Percentiles rank a stretch among this genome's conserved stretches.
Evolutionary conservation across 2,888 invertebrate genomes (phyloP).

Genomic region (Hoplodrina ambigua): DNA sequence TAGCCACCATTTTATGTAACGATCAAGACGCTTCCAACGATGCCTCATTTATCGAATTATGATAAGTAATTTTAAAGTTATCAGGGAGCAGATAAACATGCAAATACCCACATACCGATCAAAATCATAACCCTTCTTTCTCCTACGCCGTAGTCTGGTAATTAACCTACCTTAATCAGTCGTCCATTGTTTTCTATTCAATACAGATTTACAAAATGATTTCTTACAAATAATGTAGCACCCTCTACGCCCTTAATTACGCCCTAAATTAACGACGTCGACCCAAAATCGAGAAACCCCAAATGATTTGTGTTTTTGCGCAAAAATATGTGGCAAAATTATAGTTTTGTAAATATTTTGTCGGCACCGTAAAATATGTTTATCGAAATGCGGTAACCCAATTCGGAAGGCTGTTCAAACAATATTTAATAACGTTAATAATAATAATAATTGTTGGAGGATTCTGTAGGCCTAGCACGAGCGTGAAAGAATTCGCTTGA

Average conservation of each 20-base stretch:
- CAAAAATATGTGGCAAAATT: constrained; percentile 18
- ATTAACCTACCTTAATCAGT: neutral
- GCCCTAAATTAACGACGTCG: constrained; percentile 31
- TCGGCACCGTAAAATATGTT: neutral
- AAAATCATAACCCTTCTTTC: no score
- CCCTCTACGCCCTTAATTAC: constrained; percentile 22
- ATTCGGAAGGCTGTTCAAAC: neutral
- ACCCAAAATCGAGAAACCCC: constrained; percentile 22
- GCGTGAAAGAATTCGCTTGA: no score
- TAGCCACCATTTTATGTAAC: no score
- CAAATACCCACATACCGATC: no score
- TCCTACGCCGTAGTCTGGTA: no score
- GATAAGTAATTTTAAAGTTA: no score
- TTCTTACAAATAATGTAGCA: constrained; percentile 15
- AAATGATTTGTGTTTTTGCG: constrained; percentile 38
- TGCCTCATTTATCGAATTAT: no score
- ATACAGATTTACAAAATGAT: constrained; percentile 13
- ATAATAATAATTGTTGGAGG: constrained; percentile 47
- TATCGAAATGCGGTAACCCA: neutral
- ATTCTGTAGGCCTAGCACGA: neutral
- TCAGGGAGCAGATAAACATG: no score
- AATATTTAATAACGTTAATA: constrained; percentile 56
- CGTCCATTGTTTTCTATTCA: neutral
- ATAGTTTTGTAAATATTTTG: constrained; percentile 38
- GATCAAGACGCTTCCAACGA: no score